Conservation (phyloP, 2,113 vertebrate genomes). For the Amia ocellicauda region DNA sequence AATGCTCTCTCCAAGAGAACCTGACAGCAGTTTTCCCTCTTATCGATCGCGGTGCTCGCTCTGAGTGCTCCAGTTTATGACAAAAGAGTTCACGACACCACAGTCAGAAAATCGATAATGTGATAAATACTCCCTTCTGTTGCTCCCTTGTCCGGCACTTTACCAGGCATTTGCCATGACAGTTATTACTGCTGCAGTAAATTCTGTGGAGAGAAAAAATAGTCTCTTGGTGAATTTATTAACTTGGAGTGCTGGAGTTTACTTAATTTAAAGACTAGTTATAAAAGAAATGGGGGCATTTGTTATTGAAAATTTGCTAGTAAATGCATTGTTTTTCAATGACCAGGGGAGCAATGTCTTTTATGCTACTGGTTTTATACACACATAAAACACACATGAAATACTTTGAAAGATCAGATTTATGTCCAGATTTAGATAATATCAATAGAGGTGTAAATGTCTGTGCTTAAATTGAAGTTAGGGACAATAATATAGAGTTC, state of each 20-base stretch:
- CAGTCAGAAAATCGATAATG: conserved; percentile 82
- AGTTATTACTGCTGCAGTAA: conserved; percentile 91
- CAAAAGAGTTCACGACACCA: conserved; percentile 76
- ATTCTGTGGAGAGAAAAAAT: conserved; percentile 77
- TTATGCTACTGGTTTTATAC: not conserved
- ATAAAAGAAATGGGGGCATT: conserved; percentile 54
- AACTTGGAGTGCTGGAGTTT: conserved; percentile 73
- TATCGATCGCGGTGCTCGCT: conserved; percentile 69
- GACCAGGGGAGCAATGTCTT: not conserved
- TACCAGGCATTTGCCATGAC: conserved; percentile 77
- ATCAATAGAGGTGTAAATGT: conserved; percentile 5
- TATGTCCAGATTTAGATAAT: conserved; percentile 3
- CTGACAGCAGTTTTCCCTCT: conserved; percentile 70
- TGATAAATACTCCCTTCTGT: conserved; percentile 77
- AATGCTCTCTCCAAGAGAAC: conserved; percentile 70
- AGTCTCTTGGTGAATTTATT: conserved; percentile 75
- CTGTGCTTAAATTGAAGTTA: conserved; percentile 3
- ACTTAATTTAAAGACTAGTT: conserved; percentile 81
- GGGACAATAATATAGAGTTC: not conserved
- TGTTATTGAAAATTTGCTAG: conserved; percentile 24
- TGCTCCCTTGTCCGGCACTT: conserved; percentile 78
- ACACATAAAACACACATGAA: conserved; percentile 11
- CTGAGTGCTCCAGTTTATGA: conserved; percentile 77
- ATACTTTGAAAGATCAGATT: conserved; percentile 37
- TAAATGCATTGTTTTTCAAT: conserved; percentile 16